Evolutionary conservation across 2,797 vertebrate genomes (phyloP), one percentile per base, ranked within the genome.

Genomic region (Gouania willdenowi): DNA sequence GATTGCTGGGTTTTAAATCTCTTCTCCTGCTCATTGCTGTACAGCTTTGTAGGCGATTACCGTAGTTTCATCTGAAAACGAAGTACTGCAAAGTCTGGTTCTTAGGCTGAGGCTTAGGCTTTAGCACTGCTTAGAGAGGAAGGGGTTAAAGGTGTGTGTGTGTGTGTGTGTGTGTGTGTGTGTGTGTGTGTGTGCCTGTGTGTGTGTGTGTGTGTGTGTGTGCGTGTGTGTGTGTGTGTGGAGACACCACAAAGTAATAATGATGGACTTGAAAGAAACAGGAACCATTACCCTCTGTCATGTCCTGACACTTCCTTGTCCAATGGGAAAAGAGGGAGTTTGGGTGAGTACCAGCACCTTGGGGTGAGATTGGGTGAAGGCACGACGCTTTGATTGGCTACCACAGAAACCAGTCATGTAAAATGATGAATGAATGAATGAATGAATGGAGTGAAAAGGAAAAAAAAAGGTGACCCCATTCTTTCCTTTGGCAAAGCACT

Each of bases 261-360:
- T 0, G 48, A 79, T 62, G 73, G 71, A 77, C 47, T 59, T 26
- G 52, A 60, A 33, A 44, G 55, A 51, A 68, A 71, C 66, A 59
- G 61, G 66, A 54, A 33, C 19, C 0, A 77, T 77, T 78, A 79
- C 78, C 75, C 36, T 67, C 51, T 79, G 78, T 74, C 78, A 80
- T 55, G 57, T 26, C 45, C 35, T 55, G 35, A 27, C 56, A 33
- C 53, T 20, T 47, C 65, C 60, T 60, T 25, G 66, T 45, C 33
- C 41, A 33, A 20, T 46, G 17, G 20, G 15, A 33, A 50, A 16
- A 17, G 12, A 26, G 29, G 27, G 15, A 8, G 28, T 40, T 10
- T 25, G 20, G 22, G 44, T 31, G 20, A 18, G 24, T 74, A 54
- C 55, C n/a, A 52, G 69, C 71, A 49, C 43, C 34, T 27, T 41